Conservation (phyloP, 2,113 vertebrate genomes). For the Tauraco erythrolophus region DNA sequence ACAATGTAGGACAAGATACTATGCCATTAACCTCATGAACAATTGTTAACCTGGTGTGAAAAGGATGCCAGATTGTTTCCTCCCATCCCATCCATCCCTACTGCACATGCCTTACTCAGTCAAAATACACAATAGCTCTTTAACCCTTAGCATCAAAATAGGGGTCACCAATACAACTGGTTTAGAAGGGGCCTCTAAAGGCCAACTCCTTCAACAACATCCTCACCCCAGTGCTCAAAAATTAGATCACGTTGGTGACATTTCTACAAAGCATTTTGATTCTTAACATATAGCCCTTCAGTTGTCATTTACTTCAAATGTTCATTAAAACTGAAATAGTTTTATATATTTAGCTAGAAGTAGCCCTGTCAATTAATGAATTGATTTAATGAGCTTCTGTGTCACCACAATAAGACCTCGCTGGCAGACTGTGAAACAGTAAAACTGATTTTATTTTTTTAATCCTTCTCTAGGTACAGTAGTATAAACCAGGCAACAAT, state of each 20-base stretch:
- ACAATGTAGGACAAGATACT: neutral
- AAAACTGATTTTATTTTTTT: neutral
- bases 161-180: neutral
- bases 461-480: neutral
- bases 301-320: neutral
- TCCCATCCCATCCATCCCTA: neutral
- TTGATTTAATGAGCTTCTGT: neutral
- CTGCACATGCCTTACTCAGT: fast-evolving
- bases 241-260: neutral
- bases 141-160: neutral
- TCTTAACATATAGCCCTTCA: neutral
- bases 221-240: neutral
- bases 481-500: neutral
- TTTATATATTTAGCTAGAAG: neutral
- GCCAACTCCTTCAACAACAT: neutral
- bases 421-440: neutral
- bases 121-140: neutral
- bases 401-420: neutral
- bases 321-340: neutral
- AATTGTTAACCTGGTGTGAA: neutral
- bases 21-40: too few relatives aligned
- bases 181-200: neutral
- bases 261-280: neutral
- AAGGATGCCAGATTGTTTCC: neutral
- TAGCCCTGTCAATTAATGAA: neutral